Evolutionary conservation across 2,797 vertebrate genomes (phyloP).

Genomic region (Anguilla megastoma): DNA sequence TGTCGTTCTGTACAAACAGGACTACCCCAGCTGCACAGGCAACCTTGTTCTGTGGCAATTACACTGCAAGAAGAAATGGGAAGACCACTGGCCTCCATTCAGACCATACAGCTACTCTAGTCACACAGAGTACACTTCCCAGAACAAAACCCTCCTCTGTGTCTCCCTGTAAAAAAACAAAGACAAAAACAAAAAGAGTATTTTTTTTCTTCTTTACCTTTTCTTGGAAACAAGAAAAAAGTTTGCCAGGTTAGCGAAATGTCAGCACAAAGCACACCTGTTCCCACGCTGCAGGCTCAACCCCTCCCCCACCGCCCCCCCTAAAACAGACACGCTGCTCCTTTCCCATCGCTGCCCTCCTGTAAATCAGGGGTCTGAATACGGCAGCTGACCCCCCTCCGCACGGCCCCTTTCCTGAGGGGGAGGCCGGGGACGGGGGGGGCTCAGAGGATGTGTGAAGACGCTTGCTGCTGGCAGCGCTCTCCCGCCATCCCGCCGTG

Average conservation of each 20-base stretch:
- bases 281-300: neutral
- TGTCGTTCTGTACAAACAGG: neutral
- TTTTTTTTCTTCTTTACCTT: neutral
- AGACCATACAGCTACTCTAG: too few species aligned
- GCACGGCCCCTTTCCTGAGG: slow-evolving; percentile 3
- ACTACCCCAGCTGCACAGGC: neutral
- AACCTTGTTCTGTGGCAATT: neutral
- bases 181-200: neutral
- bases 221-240: neutral
- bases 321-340: neutral
- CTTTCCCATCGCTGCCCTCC: neutral
- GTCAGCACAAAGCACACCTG: neutral
- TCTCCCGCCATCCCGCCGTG: neutral
- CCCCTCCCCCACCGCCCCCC: neutral
- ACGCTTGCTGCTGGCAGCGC: neutral
- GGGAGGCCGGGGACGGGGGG: neutral
- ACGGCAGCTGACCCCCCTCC: neutral
- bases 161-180: neutral
- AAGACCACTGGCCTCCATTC: neutral
- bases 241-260: neutral
- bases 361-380: neutral
- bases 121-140: neutral
- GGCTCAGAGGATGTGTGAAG: neutral
- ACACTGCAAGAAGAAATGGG: neutral
- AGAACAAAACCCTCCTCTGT: neutral